A percentile compares a stretch with the other conserved stretches of the same genome.
These are phyloP conservation scores for Vanacampus margaritifer DNA, from an alignment of 2,113 vertebrate species.

Conservation along the genomic window DNA sequence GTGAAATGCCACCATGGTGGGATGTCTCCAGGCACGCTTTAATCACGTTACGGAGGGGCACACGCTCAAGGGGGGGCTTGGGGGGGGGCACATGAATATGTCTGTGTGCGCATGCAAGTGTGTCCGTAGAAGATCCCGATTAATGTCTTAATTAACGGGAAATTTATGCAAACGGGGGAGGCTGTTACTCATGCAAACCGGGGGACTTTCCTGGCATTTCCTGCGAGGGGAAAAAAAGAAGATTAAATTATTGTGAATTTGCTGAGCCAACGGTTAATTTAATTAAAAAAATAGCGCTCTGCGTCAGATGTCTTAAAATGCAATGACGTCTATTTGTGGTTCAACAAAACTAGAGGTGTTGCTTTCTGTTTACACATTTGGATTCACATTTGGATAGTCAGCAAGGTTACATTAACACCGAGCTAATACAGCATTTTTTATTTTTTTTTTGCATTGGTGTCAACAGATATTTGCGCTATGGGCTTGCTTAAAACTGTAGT, in stretches of 20 bases:
- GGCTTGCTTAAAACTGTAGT: too few relatives aligned
- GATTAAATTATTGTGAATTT: constrained; percentile 13
- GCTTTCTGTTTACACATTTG: background rate
- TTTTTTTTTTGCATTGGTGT: background rate
- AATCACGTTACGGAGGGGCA: constrained; percentile 56
- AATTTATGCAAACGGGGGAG: constrained; percentile 58
- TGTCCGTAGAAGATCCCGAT: constrained; percentile 44
- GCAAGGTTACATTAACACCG: background rate
- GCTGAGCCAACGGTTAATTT: constrained; percentile 40
- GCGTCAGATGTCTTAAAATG: constrained; percentile 7
- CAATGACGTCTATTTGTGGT: background rate
- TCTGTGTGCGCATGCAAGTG: constrained; percentile 17
- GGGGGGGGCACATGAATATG: constrained; percentile 14
- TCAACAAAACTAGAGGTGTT: constrained; percentile 7
- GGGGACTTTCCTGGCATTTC: constrained; percentile 24
- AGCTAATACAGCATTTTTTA: background rate
- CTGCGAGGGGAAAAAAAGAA: background rate
- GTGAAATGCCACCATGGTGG: constrained; percentile 56
- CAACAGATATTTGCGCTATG: too few relatives aligned
- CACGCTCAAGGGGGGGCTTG: constrained; percentile 31
- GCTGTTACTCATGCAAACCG: constrained; percentile 27
- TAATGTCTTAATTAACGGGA: constrained; percentile 66
- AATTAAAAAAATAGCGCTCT: constrained; percentile 36
- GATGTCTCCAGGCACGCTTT: constrained; percentile 56
- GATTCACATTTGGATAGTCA: background rate